These are phyloP conservation scores for Atta texana DNA, from an alignment of 1,140 invertebrate species.

Conservation along the genomic window DNA sequence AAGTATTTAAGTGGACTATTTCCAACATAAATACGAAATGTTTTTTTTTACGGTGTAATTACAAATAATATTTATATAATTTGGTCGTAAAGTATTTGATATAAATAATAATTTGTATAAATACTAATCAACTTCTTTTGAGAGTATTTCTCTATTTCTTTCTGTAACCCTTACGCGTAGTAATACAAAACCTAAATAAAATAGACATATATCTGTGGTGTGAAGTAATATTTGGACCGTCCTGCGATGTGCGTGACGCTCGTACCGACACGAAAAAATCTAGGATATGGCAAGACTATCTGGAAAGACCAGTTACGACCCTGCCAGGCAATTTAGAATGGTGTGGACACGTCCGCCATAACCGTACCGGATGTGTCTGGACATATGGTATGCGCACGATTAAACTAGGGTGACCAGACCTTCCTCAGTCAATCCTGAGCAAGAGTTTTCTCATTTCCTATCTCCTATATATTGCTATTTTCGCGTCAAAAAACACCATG, in stretches of 20 bases:
- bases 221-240: conserved; percentile 16
- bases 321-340: conserved; percentile 66
- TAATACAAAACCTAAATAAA: neutral
- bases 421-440: conserved; percentile 40
- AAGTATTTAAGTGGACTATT: too few species aligned
- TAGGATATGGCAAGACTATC: conserved; percentile 20
- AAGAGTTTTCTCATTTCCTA: conserved; percentile 62
- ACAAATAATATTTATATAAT: neutral
- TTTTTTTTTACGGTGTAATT: too few species aligned
- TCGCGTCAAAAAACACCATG: neutral
- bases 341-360: conserved; percentile 66
- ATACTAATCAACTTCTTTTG: neutral
- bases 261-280: conserved; percentile 40
- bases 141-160: neutral
- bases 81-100: neutral
- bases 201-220: too few species aligned
- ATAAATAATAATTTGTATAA: neutral
- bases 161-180: neutral
- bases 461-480: neutral
- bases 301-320: conserved; percentile 37
- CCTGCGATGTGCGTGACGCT: conserved; percentile 8
- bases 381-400: conserved; percentile 73
- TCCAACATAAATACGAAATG: too few species aligned
- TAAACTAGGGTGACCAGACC: conserved; percentile 66
- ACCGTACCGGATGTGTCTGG: conserved; percentile 66